Conservation (phyloP, 2,113 vertebrate species). For the Crotalus helleri region DNA sequence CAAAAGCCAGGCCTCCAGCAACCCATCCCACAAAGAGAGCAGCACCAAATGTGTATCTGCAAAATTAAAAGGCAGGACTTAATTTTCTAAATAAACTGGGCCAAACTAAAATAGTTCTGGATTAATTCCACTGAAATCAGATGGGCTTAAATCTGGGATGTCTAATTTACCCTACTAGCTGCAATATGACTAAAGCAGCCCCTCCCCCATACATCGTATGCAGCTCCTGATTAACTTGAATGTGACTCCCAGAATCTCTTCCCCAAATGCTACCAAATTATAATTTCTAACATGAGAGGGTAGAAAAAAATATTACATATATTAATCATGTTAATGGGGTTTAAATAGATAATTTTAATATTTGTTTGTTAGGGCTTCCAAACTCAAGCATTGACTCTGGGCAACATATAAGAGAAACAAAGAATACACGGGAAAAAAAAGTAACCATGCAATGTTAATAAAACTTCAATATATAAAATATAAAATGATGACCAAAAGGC, state of each 20-base stretch:
- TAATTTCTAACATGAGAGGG: background rate
- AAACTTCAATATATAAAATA: background rate
- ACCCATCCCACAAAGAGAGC: slow-evolving; percentile 92
- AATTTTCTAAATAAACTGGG: background rate
- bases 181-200: background rate
- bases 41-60: slow-evolving; percentile 88
- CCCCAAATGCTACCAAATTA: background rate
- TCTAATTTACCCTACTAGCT: background rate
- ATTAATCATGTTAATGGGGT: background rate
- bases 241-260: background rate
- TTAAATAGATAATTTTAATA: background rate
- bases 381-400: background rate
- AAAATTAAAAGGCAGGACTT: background rate
- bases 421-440: background rate
- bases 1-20: slow-evolving; percentile 76
- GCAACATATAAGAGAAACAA: background rate
- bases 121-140: background rate
- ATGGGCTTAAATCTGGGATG: background rate
- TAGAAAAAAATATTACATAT: background rate
- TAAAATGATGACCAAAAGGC: background rate
- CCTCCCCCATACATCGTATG: background rate
- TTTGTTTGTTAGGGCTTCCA: background rate
- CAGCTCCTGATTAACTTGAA: background rate
- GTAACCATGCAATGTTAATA: background rate
- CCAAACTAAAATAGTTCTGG: background rate